phyloP scores from a whole-genome alignment of 2,888 invertebrate genomes.

The Scaptomyza flava region DNA sequence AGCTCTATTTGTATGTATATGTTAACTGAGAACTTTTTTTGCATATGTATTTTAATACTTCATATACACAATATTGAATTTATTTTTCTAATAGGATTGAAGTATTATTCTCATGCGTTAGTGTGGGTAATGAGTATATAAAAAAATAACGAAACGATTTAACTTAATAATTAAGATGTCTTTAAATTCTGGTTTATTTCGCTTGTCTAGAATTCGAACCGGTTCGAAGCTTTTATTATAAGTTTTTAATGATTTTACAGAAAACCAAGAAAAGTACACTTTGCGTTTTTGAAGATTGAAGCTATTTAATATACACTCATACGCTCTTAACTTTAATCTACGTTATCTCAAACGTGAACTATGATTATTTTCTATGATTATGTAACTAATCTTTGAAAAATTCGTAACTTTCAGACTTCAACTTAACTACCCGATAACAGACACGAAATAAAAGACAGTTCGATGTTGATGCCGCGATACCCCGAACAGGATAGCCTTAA shows the following conservation, averaged over 20 bases:
- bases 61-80: not conserved
- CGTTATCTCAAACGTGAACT: not conserved
- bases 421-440: constrained; percentile 22
- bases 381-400: not conserved
- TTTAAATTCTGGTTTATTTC: constrained; percentile 23
- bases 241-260: not conserved
- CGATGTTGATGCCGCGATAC: constrained; percentile 76
- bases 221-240: not conserved
- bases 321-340: too few relatives aligned
- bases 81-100: constrained; percentile 7
- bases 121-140: not conserved
- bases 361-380: not conserved
- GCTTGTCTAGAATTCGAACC: constrained; percentile 23
- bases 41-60: constrained; percentile 6
- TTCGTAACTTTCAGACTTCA: constrained; percentile 27
- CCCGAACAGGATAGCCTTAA: constrained; percentile 55
- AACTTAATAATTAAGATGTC: constrained; percentile 2
- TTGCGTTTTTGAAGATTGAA: not conserved
- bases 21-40: constrained; percentile 31
- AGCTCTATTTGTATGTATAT: constrained; percentile 25
- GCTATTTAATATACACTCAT: too few relatives aligned
- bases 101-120: constrained; percentile 16
- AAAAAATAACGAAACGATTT: not conserved
- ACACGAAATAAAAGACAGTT: constrained; percentile 14
- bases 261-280: not conserved